Evolutionary conservation across 2,888 invertebrate species (phyloP).

Genomic region (Lithophane socia): DNA sequence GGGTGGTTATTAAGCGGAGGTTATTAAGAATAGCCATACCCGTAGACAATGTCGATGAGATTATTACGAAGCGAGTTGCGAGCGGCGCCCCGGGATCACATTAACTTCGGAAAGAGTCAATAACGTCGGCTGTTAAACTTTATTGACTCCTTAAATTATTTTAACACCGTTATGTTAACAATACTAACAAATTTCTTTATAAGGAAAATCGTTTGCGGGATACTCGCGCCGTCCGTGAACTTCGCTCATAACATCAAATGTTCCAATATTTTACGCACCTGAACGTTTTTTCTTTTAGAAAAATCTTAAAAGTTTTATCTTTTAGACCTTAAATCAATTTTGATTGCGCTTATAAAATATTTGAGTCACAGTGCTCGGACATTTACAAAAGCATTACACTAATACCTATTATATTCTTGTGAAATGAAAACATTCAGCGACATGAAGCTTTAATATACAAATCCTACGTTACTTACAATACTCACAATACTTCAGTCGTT

Average conservation of each 20-base stretch:
- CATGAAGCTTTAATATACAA: conserved; percentile 49
- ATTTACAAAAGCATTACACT: conserved; percentile 22
- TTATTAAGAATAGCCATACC: conserved; percentile 76
- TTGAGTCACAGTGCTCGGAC: conserved; percentile 37
- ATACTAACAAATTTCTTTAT: conserved; percentile 84
- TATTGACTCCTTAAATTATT: conserved; percentile 86
- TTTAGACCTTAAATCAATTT: conserved; percentile 67
- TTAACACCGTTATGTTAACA: conserved; percentile 84
- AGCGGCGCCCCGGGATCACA: conserved; percentile 79
- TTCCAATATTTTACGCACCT: conserved; percentile 76
- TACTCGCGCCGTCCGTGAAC: conserved; percentile 68
- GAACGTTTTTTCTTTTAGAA: conserved; percentile 69
- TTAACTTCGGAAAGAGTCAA: conserved; percentile 83
- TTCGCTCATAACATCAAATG: conserved; percentile 79
- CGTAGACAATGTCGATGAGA: conserved; percentile 81
- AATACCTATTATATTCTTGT: neutral
- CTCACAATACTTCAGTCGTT: conserved; percentile 40
- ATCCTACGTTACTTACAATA: conserved; percentile 38
- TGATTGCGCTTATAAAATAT: conserved; percentile 62
- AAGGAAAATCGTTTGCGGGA: conserved; percentile 77
- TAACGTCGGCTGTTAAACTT: conserved; percentile 85
- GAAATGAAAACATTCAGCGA: conserved; percentile 12
- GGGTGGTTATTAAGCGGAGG: conserved; percentile 66
- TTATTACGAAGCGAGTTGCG: conserved; percentile 78
- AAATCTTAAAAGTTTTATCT: conserved; percentile 69